Evolutionary conservation across 1,140 invertebrate species (phyloP), one percentile per base, ranked within the genome.

Genomic region (Heliothis subflexa): DNA sequence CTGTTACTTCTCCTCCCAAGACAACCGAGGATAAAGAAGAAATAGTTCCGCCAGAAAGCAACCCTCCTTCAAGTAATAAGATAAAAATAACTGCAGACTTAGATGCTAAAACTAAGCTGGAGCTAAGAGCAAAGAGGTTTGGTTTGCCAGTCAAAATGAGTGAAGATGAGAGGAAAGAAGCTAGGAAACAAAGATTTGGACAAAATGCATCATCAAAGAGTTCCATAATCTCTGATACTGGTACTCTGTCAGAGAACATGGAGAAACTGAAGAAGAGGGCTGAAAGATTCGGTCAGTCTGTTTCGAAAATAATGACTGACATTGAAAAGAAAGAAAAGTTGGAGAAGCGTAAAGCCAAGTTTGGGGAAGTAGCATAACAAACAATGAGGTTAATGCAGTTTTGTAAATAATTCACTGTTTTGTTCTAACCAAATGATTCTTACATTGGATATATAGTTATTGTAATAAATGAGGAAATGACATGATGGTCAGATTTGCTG

Each of bases 91-190:
- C 88, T 96, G 74, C 89, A 54, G 95, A 96, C 66, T 80, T 97
- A 54, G 96, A 96, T 85, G 87, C 95, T 3, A 97, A 97, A 92
- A 97, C 97, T 88, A 95, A 97, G 72, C 85, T 97, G 64, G 97
- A 97, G 90, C 95, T 97, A 95, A 95, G 97, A 84, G 97, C 97
- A 2, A 97, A 97, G 86, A 96, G 97, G 86, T 98, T 98, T 95
- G 97, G 97, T 33, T 88, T 97, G n/a, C 94, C 96, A 5, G 81
- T 95, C 4, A 94, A 95, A 55, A 94, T 96, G 55, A 84, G 94
- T 57, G 89, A 92, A 14, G 92, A 93, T 71, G 95, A 96, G 66
- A 96, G 96, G 80, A 97, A 96, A 92, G 95, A 96, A 88, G 96
- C 95, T 2, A 95, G 97, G 84, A 96, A 96, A 78, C 96, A 96